phyloP scores from a whole-genome alignment of 1,140 invertebrate genomes.

The Cydia splendana region DNA sequence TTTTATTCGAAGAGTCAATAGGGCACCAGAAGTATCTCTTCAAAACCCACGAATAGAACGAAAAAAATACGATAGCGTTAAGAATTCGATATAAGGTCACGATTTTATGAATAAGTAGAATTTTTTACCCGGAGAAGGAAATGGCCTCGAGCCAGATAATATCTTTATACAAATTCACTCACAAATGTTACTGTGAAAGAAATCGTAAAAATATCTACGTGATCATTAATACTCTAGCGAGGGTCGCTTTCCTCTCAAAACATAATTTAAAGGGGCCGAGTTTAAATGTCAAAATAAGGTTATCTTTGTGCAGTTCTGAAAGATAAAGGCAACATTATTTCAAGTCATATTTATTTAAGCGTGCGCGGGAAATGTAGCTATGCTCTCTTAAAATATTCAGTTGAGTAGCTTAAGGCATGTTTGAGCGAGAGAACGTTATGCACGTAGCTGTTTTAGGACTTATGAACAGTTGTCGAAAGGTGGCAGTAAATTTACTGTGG shows the following conservation, averaged over 20 bases:
- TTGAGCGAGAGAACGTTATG: too few species aligned
- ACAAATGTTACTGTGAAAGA: conserved; percentile 4
- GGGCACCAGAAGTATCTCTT: too few species aligned
- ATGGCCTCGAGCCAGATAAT: conserved; percentile 21
- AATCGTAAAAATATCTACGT: conserved; percentile 4
- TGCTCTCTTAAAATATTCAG: too few species aligned
- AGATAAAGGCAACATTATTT: conserved; percentile 3
- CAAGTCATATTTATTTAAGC: neutral
- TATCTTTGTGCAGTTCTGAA: neutral
- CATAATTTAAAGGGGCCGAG: conserved; percentile 9
- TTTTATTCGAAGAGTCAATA: too few species aligned
- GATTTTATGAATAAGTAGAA: neutral
- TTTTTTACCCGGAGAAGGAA: neutral
- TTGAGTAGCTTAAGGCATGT: too few species aligned
- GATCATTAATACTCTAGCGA: conserved; percentile 15
- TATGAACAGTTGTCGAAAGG: too few species aligned
- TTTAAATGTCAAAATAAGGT: conserved; percentile 2
- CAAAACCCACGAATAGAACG: too few species aligned
- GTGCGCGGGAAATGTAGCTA: too few species aligned
- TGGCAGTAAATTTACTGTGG: too few species aligned
- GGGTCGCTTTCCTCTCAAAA: conserved; percentile 18
- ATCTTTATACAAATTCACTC: conserved; percentile 23
- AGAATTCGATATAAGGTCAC: conserved; percentile 18
- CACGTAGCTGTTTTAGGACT: too few species aligned
- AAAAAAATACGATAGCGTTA: conserved; percentile 12